Base-by-base conservation (phyloP, 2,113 vertebrate species). In the Seriola aureovittata region DNA sequence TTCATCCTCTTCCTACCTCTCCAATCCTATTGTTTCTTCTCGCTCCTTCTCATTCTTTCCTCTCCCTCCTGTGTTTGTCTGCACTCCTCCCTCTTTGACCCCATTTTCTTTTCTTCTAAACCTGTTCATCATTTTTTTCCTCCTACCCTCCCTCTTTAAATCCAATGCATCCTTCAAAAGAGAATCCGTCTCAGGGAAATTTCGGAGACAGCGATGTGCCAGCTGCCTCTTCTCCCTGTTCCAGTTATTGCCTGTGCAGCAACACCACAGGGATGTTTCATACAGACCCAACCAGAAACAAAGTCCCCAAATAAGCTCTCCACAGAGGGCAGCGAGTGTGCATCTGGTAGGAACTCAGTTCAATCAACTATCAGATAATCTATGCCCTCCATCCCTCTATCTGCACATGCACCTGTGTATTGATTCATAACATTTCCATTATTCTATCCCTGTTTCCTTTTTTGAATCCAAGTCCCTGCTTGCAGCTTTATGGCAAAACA, bases 361-460 rank as follows among this genome's bases (percentile, higher is more conserved):
- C 86, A 86, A 84, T 93, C 80, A 82, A 16, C 67, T 76, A 79
- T 73, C 85, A 62, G 42, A 71, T 78, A 11, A 88, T 84, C 68
- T 38, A 38, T 32, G 38, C 52, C 48, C 64, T 36, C 29, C 2
- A 57, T 79, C 78, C 50, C 69, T 85, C 67, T n/a, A 34, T 84
- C 70, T 75, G 59, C 63, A 79, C 54, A 57, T 80, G 72, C 78
- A 86, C 78, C 87, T 78, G n/a, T 4, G 25, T 63, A 75, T 80
- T 82, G 78, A 87, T 82, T 84, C 74, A 75, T 70, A 74, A 82
- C 57, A 62, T 72, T 80, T 91, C 44, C 44, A 11, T 42, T 19
- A 19, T 5, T n/a, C 12, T 1, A 11, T 59, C 36, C 46, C 62
- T 2, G 12, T 77, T 71, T 78, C 21, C 19, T 16, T 8, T 67